These are phyloP conservation scores for Lamellibrachia satsuma DNA, from an alignment of 2,888 invertebrate genomes.

Conservation along the genomic window DNA sequence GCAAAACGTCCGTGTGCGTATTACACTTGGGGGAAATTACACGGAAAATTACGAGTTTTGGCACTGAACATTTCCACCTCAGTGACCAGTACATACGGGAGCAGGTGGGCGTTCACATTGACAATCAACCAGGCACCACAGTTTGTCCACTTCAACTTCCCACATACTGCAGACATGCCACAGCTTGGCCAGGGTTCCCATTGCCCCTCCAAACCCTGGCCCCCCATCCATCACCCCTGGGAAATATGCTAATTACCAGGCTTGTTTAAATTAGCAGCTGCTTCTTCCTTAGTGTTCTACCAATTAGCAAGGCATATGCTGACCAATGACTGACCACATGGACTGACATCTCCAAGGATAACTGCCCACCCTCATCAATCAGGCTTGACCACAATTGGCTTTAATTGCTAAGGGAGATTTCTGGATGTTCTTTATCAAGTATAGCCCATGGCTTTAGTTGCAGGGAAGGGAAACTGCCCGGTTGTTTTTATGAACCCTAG, in stretches of 20 bases:
- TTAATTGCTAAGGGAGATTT: not conserved
- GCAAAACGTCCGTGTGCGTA: too few relatives aligned
- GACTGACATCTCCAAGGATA: not conserved
- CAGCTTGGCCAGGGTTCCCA: not conserved
- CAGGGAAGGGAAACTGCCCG: not conserved
- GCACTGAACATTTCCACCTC: not conserved
- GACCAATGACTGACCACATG: not conserved
- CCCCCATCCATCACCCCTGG: not conserved
- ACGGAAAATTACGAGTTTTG: not conserved
- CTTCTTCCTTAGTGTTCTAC: not conserved
- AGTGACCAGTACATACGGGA: not conserved
- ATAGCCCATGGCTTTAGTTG: not conserved
- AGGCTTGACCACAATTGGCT: not conserved
- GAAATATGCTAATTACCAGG: not conserved
- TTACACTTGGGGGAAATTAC: not conserved
- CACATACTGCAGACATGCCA: not conserved
- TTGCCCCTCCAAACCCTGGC: not conserved
- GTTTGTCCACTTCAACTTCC: not conserved
- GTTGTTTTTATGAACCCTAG: not conserved
- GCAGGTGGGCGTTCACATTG: not conserved
- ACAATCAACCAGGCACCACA: not conserved
- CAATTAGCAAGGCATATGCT: not conserved
- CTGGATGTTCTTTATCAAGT: conserved; percentile 12
- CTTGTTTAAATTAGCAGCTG: conserved; percentile 3
- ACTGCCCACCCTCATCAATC: not conserved